Evolutionary conservation across 2,113 vertebrate species (phyloP).

Genomic region (Herpetotheres cachinnans): DNA sequence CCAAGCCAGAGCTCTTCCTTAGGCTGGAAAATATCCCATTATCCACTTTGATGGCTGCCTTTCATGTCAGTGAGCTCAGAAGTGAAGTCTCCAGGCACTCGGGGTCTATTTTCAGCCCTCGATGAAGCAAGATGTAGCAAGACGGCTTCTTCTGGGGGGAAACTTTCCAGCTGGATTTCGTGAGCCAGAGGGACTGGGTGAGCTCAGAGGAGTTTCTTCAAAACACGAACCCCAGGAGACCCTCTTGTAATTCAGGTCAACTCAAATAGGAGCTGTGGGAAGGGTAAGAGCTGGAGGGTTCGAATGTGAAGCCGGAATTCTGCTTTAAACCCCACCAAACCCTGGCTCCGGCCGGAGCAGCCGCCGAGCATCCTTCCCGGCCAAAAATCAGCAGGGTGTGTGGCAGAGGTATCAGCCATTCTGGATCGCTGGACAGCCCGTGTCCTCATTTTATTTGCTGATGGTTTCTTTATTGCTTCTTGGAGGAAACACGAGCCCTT

Average conservation of each 20-base stretch:
- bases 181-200: background rate
- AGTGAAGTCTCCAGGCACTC: background rate
- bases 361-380: fast-evolving
- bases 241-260: background rate
- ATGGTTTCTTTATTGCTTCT: background rate
- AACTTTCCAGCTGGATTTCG: background rate
- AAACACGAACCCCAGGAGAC: background rate
- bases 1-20: background rate
- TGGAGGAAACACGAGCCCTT: background rate
- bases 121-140: background rate
- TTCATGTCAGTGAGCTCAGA: background rate
- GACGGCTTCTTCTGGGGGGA: background rate
- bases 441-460: background rate
- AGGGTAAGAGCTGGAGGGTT: background rate
- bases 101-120: background rate
- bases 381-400: background rate
- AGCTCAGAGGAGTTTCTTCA: background rate
- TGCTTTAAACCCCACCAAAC: background rate
- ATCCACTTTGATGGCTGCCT: background rate
- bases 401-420: fast-evolving
- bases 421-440: fast-evolving
- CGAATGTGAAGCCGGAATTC: background rate
- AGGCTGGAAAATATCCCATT: background rate
- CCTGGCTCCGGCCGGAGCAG: background rate
- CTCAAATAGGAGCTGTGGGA: background rate